phyloP scores from a whole-genome alignment of 2,797 vertebrate species.

The Pseudotriccus pelzelni region DNA sequence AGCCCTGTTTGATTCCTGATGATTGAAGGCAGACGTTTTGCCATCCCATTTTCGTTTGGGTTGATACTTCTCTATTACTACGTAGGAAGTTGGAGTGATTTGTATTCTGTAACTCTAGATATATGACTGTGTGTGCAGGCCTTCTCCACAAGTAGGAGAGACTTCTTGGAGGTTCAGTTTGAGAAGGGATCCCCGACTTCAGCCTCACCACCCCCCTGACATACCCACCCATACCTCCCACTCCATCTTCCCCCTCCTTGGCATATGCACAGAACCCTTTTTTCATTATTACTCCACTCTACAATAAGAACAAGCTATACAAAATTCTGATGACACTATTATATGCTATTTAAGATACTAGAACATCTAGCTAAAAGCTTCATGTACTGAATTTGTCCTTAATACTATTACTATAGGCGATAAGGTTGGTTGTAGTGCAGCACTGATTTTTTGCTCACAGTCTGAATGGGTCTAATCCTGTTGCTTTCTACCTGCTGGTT shows the following conservation, averaged over 20 bases:
- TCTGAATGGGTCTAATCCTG: background rate
- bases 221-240: background rate
- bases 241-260: accelerated
- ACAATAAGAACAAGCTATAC: background rate
- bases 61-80: background rate
- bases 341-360: background rate
- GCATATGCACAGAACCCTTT: background rate
- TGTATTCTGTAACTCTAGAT: background rate
- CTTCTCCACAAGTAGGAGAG: background rate
- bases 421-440: background rate
- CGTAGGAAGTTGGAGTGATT: background rate
- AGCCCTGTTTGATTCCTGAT: background rate
- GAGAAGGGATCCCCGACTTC: background rate
- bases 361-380: background rate
- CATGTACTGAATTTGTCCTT: background rate
- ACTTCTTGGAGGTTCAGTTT: accelerated
- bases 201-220: background rate
- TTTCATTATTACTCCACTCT: background rate
- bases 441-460: background rate
- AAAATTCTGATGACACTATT: background rate
- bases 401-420: background rate
- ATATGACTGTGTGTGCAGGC: background rate
- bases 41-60: background rate
- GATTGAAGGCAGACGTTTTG: background rate
- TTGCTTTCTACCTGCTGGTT: background rate